Evolutionary conservation across 2,888 invertebrate species (phyloP).

Genomic region (Agelastica alni): DNA sequence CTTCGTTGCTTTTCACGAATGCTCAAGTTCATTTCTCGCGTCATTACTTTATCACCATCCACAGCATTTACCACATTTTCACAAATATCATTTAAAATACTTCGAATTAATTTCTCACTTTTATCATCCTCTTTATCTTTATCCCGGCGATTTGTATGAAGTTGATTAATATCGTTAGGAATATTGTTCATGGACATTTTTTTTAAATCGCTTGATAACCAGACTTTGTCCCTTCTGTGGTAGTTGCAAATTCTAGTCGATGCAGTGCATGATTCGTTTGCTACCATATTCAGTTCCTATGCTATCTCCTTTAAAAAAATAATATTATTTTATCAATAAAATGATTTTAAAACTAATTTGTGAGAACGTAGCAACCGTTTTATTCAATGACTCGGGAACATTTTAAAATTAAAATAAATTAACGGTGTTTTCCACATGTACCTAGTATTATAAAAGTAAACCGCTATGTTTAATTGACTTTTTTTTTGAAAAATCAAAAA

Average conservation of each 20-base stretch:
- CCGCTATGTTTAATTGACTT: no score
- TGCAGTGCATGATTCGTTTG: conserved; percentile 33
- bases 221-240: conserved; percentile 32
- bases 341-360: not conserved
- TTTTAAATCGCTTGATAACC: conserved; percentile 35
- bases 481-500: no score
- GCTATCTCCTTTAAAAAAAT: conserved; percentile 16
- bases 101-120: conserved; percentile 28
- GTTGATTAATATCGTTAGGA: conserved; percentile 20
- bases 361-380: conserved; percentile 10
- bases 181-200: conserved; percentile 34
- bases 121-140: conserved; percentile 26
- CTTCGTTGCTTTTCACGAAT: conserved; percentile 35
- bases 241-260: conserved; percentile 25
- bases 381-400: no score
- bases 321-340: not conserved
- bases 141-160: conserved; percentile 19
- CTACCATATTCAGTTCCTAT: conserved; percentile 33
- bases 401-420: no score
- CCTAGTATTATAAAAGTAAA: no score
- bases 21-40: conserved; percentile 34
- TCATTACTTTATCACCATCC: conserved; percentile 32
- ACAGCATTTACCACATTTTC: conserved; percentile 35
- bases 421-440: no score
- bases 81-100: conserved; percentile 37